Evolutionary conservation across 2,888 invertebrate genomes (phyloP).

Genomic region (Callyntrura guangdongensis): DNA sequence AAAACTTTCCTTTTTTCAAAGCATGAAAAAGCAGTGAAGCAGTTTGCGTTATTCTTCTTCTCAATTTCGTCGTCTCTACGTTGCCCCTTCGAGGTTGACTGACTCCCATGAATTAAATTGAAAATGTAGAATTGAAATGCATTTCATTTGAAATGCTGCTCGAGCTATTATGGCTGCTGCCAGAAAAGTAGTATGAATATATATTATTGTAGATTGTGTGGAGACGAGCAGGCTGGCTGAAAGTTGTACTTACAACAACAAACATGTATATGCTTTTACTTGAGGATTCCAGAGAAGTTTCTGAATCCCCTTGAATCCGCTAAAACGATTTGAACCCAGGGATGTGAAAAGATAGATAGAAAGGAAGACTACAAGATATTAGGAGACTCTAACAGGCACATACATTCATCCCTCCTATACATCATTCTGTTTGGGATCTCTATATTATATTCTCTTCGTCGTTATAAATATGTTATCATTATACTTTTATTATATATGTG

Average conservation of each 20-base stretch:
- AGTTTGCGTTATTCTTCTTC: conserved; percentile 40
- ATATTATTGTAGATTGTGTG: conserved; percentile 43
- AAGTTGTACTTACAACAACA: neutral
- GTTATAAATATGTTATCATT: neutral
- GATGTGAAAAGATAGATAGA: conserved; percentile 76
- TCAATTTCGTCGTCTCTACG: conserved; percentile 55
- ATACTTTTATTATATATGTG: conserved; percentile 1
- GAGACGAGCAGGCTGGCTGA: conserved; percentile 22
- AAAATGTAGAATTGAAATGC: conserved; percentile 81
- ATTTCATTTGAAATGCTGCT: conserved; percentile 81
- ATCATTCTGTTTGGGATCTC: neutral
- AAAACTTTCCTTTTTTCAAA: conserved; percentile 56
- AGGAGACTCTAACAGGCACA: neutral
- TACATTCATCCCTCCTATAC: neutral
- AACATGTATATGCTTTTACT: conserved; percentile 65
- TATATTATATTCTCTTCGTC: neutral
- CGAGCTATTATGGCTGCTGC: conserved; percentile 70
- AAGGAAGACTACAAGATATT: conserved; percentile 49
- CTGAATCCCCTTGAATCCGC: conserved; percentile 79
- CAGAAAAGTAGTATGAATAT: conserved; percentile 54
- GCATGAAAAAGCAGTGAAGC: conserved; percentile 15
- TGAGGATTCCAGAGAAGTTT: conserved; percentile 75
- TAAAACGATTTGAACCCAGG: conserved; percentile 79
- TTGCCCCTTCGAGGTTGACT: conserved; percentile 80
- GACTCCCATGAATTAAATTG: conserved; percentile 81